Evolutionary conservation across 2,113 vertebrate species (phyloP), one percentile per base, ranked within the genome.

Genomic region (Plecotus auritus): DNA sequence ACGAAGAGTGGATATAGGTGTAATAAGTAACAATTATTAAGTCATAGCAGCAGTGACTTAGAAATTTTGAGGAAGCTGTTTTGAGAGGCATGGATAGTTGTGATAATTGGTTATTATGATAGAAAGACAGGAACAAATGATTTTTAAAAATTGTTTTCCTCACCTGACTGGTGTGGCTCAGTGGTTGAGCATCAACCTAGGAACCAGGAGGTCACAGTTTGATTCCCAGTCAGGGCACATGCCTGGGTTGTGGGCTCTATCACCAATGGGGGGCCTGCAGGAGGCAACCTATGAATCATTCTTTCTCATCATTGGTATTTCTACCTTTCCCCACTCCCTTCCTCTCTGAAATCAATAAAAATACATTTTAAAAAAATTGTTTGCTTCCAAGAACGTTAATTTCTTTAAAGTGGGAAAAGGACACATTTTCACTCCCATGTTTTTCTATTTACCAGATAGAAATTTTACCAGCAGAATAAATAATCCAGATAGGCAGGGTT

Each of bases 361-460:
- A 61, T 12, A 61, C 8, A 28, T 61, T 49, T 14, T 4, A 14
- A 4, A 49, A 49, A 49, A 61, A 61, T 61, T 10, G 9, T 26
- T 59, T 61, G 59, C 59, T 28, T 61, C 23, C 56, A 28, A 85
- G 45, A 72, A 59, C 9, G 1, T 59, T 67, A 35, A 91, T 93
- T 93, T 91, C 16, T 93, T 85, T 72, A 85, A 95, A 95, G 61
- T 49, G 11, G 10, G 51, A 61, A 86, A 72, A 49, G 22, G 3
- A 76, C 30, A 18, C 12, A 45, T 78, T 92, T 85, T 89, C 74
- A 81, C 9, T 86, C 28, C 11, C 10, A 9, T 76, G 8, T 73
- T 80, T 92, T 95, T 81, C n/a, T 73, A 26, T 94, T 94, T 59
- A 76, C 30, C 47, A 37, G 28, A 9, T 86, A 81, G 37, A 88